phyloP scores from a whole-genome alignment of 2,113 vertebrate species.

The Probosciger aterrimus region DNA sequence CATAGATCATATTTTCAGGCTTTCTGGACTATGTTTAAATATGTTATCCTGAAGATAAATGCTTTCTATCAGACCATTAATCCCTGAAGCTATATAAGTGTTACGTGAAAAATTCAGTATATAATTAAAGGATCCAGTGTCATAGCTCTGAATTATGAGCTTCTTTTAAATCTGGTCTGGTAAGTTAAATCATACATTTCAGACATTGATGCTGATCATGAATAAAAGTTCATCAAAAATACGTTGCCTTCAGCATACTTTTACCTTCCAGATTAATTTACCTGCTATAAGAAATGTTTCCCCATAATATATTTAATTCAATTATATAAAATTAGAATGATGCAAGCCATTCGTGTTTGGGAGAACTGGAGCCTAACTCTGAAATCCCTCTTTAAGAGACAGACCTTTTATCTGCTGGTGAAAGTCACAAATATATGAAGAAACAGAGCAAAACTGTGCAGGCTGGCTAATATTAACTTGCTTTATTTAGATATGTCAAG shows the following conservation, averaged over 20 bases:
- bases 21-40: not conserved
- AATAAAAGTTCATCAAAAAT: not conserved
- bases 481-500: not conserved
- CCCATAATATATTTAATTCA: not conserved
- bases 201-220: not conserved
- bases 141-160: constrained; percentile 39
- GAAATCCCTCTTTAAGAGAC: not conserved
- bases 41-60: not conserved
- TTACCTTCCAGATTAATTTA: constrained; percentile 23
- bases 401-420: not conserved
- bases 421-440: not conserved
- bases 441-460: not conserved
- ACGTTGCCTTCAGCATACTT: not conserved
- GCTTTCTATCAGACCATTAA: not conserved
- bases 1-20: not conserved
- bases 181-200: constrained; percentile 12
- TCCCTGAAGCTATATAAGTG: not conserved
- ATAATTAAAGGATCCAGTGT: constrained; percentile 11
- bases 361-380: not conserved
- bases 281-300: not conserved
- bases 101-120: constrained; percentile 22
- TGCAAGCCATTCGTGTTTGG: not conserved
- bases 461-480: not conserved
- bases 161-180: constrained; percentile 13
- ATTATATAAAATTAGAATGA: not conserved